phyloP scores from a whole-genome alignment of 92 coral and sea anemone genomes.

The Muricea muricata region DNA sequence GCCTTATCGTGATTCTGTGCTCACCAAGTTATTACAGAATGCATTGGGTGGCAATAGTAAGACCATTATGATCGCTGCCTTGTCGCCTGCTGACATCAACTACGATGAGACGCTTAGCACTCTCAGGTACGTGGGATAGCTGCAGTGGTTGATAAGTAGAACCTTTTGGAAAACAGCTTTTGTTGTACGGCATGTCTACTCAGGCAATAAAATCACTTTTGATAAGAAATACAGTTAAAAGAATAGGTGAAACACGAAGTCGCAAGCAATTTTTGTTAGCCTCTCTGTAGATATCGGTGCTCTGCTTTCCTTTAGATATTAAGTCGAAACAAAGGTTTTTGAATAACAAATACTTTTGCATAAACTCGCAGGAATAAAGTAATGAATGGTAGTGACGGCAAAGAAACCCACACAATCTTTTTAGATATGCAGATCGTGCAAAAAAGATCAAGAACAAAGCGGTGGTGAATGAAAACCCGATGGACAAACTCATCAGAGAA shows the following conservation, averaged over 20 bases:
- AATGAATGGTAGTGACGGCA: too few species aligned
- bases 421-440: conserved; percentile 98
- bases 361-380: too few species aligned
- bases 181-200: too few species aligned
- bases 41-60: conserved; percentile 99
- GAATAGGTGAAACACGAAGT: too few species aligned
- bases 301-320: too few species aligned
- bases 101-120: conserved; percentile 96
- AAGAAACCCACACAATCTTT: too few species aligned
- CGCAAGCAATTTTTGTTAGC: too few species aligned
- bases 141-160: neutral
- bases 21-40: conserved; percentile 95
- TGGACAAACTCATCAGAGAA: conserved; percentile 95
- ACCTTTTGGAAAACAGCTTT: neutral
- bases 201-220: too few species aligned
- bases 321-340: too few species aligned
- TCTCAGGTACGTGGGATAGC: conserved; percentile 69
- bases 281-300: too few species aligned
- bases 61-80: conserved; percentile 98
- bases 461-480: conserved; percentile 97
- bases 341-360: too few species aligned
- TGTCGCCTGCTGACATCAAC: conserved; percentile 99
- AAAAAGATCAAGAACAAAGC: conserved; percentile 99
- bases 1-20: conserved; percentile 97
- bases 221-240: too few species aligned